Conservation (phyloP, 2,888 invertebrate genomes). For the Sceliomorpha sp. region DNA sequence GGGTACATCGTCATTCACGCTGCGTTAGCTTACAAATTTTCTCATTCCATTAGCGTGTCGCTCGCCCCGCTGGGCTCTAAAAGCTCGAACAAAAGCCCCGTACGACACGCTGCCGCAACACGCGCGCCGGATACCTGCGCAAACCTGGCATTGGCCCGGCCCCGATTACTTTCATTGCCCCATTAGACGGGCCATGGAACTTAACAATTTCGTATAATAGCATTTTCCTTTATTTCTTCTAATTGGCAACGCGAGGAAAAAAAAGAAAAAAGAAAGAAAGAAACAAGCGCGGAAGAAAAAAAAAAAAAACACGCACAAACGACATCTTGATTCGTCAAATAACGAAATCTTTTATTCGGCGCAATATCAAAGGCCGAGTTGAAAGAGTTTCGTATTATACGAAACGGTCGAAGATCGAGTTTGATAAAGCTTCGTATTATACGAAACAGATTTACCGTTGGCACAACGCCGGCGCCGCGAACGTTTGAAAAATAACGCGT, state of each 20-base stretch:
- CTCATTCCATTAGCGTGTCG: conserved; percentile 58
- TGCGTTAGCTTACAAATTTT: conserved; percentile 63
- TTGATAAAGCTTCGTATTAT: no score
- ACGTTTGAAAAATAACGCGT: no score
- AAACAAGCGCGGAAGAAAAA: no score
- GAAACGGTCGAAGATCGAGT: no score
- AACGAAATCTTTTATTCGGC: no score
- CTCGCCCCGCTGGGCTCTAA: conserved; percentile 49
- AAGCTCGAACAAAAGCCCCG: conserved; percentile 56
- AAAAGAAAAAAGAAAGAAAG: conserved; percentile 6
- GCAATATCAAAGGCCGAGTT: no score
- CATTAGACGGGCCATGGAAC: conserved; percentile 28
- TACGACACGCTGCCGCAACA: conserved; percentile 18
- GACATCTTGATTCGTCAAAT: no score
- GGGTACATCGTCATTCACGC: conserved; percentile 58
- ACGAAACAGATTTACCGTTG: no score
- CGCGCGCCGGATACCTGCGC: conserved; percentile 16
- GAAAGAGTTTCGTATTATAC: no score
- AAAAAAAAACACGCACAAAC: no score
- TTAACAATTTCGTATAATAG: conserved; percentile 20
- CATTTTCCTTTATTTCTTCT: conserved; percentile 15
- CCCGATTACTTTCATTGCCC: conserved; percentile 25
- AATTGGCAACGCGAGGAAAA: conserved; percentile 15
- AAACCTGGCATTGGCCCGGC: conserved; percentile 7
- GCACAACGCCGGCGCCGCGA: no score